A percentile compares a stretch with the other conserved stretches of the same genome.
phyloP scores from a whole-genome alignment of 2,113 vertebrate genomes.

The Erinaceus europaeus region DNA sequence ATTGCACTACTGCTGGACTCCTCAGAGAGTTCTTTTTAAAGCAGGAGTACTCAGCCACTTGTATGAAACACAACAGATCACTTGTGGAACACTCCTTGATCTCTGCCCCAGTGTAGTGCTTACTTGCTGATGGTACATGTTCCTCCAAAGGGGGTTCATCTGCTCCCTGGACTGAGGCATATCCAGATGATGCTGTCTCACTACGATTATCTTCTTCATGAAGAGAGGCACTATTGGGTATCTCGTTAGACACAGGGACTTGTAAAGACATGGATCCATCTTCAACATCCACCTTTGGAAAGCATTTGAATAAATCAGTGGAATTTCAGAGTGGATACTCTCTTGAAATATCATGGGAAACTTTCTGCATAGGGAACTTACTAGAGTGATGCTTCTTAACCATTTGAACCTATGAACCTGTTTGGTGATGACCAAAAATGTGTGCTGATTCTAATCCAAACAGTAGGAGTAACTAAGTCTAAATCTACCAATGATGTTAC shows the following conservation, averaged over 20 bases:
- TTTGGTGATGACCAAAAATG: slow-evolving; percentile 40
- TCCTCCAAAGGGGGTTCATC: slow-evolving; percentile 82
- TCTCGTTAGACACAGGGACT: slow-evolving; percentile 71
- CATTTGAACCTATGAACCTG: slow-evolving; percentile 5
- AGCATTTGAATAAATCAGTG: slow-evolving; percentile 56
- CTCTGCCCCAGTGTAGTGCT: slow-evolving; percentile 20
- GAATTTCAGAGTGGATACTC: neutral
- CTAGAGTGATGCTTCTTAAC: slow-evolving; percentile 26
- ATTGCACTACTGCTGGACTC: too few relatives aligned
- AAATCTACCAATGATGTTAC: too few relatives aligned
- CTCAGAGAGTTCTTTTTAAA: too few relatives aligned
- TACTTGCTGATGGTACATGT: slow-evolving; percentile 77
- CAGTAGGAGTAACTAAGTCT: neutral
- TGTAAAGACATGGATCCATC: slow-evolving; percentile 74
- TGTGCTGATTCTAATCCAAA: neutral
- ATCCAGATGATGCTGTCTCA: slow-evolving; percentile 88
- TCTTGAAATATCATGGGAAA: neutral
- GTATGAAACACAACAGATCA: neutral
- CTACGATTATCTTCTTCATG: slow-evolving; percentile 83
- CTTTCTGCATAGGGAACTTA: slow-evolving; percentile 10
- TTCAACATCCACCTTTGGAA: slow-evolving; percentile 79
- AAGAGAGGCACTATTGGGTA: slow-evolving; percentile 64
- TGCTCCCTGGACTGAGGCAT: slow-evolving; percentile 85
- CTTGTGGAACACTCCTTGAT: neutral
- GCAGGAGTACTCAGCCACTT: neutral